Evolutionary conservation across 2,113 vertebrate genomes (phyloP).

Genomic region (Bos indicus): DNA sequence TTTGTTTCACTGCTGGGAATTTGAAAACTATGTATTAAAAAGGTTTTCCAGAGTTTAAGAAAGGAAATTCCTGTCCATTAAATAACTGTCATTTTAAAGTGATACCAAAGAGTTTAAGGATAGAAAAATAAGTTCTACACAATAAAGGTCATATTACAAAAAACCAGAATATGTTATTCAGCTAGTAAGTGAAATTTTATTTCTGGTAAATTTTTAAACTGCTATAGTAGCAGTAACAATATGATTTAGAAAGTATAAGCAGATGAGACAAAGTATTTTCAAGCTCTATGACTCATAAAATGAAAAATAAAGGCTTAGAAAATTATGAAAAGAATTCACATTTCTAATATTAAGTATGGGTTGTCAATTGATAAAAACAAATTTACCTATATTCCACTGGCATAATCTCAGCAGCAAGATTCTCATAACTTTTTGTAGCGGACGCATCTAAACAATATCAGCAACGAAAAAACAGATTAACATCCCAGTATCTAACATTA

Average conservation of each 20-base stretch:
- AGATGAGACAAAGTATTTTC: not conserved
- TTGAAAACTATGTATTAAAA: not conserved
- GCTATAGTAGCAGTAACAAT: not conserved
- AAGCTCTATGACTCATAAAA: not conserved
- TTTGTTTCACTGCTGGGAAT: not conserved
- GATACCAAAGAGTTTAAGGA: not conserved
- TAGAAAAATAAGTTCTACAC: not conserved
- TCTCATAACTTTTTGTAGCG: constrained; percentile 84
- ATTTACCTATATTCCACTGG: constrained; percentile 94
- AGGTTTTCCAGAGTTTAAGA: not conserved
- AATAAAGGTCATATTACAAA: not conserved
- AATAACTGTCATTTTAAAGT: constrained; percentile 1
- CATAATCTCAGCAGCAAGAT: constrained; percentile 94
- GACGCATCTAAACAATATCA: constrained; percentile 80
- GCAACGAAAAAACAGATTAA: not conserved
- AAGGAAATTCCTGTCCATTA: not conserved
- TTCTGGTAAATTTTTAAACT: constrained; percentile 6
- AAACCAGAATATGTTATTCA: not conserved
- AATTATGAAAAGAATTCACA: not conserved
- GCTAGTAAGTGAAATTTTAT: not conserved
- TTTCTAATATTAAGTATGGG: not conserved
- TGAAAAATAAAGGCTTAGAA: not conserved
- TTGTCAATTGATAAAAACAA: not conserved
- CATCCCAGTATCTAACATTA: not conserved
- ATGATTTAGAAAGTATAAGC: not conserved